These are phyloP conservation scores for Drosophila algonquin DNA, from an alignment of 2,888 invertebrate species.

Conservation along the genomic window DNA sequence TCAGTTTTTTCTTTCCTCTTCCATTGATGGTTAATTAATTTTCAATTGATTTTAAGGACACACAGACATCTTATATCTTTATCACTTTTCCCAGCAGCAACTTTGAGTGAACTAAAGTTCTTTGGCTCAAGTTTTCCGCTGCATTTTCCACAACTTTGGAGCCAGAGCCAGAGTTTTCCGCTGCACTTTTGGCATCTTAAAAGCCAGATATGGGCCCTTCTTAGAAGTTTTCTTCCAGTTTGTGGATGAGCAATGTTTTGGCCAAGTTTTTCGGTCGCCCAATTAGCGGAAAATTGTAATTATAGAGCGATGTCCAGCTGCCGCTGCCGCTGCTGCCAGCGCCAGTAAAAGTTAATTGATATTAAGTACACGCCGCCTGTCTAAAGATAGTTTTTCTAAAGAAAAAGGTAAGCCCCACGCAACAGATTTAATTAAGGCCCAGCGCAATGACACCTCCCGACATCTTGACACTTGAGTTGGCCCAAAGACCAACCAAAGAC, in stretches of 20 bases:
- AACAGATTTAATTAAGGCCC: not conserved
- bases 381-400: not conserved
- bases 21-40: conserved; percentile 50
- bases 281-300: conserved; percentile 45
- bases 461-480: not conserved
- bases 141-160: not conserved
- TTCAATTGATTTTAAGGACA: conserved; percentile 56
- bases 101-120: conserved; percentile 12
- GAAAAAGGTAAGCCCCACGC: not conserved
- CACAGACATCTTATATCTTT: conserved; percentile 11
- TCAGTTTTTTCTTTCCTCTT: conserved; percentile 14
- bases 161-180: not conserved
- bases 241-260: conserved; percentile 23
- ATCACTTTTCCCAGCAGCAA: conserved; percentile 4
- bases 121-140: not conserved
- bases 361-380: conserved; percentile 41
- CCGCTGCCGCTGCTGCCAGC: too few species aligned
- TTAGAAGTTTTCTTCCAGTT: conserved; percentile 22
- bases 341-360: conserved; percentile 40
- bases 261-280: conserved; percentile 21
- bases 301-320: conserved; percentile 20
- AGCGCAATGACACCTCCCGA: not conserved
- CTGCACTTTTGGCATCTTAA: not conserved
- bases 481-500: not conserved
- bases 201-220: not conserved